Percentiles rank a stretch among this genome's conserved stretches.
phyloP scores from a whole-genome alignment of 2,113 vertebrate species.

The Hiodon tergisus region DNA sequence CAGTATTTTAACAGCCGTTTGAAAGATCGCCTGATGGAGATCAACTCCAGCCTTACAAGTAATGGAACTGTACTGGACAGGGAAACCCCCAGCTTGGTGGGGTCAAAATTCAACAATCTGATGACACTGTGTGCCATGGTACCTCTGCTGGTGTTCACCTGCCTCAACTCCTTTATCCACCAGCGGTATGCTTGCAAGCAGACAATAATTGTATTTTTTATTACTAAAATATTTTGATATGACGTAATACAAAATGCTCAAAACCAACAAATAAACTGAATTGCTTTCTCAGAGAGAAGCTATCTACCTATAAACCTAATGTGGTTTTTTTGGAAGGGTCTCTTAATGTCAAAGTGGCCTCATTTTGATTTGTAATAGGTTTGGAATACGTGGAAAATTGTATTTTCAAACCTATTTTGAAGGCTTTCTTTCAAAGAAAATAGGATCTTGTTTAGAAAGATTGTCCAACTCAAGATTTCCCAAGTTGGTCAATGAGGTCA shows the following conservation, averaged over 20 bases:
- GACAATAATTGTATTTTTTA: background rate
- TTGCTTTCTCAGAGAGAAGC: no score
- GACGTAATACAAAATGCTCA: background rate
- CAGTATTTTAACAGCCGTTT: conserved; percentile 75
- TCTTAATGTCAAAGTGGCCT: no score
- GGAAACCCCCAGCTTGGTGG: conserved; percentile 39
- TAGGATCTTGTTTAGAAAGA: no score
- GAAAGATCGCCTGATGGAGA: conserved; percentile 19
- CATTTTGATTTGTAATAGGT: no score
- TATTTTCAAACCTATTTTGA: no score
- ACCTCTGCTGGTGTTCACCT: conserved; percentile 72
- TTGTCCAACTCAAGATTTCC: no score
- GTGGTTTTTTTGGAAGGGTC: no score
- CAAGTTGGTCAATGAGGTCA: no score
- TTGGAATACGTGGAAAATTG: no score
- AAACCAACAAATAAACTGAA: background rate
- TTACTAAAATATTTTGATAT: background rate
- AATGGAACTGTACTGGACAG: background rate
- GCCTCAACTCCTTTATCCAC: conserved; percentile 77
- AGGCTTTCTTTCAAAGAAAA: no score
- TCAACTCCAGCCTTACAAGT: background rate
- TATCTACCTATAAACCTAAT: no score
- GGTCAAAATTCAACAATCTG: conserved; percentile 70
- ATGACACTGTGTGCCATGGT: conserved; percentile 80
- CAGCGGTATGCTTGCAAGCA: conserved; percentile 54